These are phyloP conservation scores for Heliothis virescens DNA, from an alignment of 1,140 invertebrate genomes.

Conservation along the genomic window DNA sequence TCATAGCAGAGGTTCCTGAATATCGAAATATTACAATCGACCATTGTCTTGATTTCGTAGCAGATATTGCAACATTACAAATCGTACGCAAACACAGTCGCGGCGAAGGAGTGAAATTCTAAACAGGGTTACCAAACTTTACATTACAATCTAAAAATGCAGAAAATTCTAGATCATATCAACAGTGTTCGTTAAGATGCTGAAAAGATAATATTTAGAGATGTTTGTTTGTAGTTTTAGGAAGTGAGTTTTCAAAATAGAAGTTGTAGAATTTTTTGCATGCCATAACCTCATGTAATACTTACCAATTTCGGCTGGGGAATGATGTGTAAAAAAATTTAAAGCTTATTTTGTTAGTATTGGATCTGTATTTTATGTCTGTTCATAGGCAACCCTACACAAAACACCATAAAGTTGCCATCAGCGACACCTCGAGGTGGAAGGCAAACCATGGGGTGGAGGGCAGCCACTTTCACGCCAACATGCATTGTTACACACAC, in stretches of 20 bases:
- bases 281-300: no score
- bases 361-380: neutral
- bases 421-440: conserved; percentile 40
- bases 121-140: conserved; percentile 26
- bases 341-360: neutral
- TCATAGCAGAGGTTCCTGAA: conserved; percentile 15
- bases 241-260: no score
- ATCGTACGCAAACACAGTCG: conserved; percentile 42
- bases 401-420: conserved; percentile 36
- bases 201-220: no score
- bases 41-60: conserved; percentile 47
- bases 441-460: conserved; percentile 43
- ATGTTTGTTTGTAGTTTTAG: no score
- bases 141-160: no score
- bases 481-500: conserved; percentile 41
- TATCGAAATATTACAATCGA: conserved; percentile 36
- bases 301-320: no score
- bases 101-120: conserved; percentile 18
- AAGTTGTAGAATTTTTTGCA: no score
- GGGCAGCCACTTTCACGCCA: conserved; percentile 39
- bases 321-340: no score
- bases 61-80: conserved; percentile 46
- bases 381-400: conserved; percentile 3
- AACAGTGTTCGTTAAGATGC: no score
- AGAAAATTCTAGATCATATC: no score